phyloP scores from a whole-genome alignment of 2,113 vertebrate genomes.

The Tenrec ecaudatus region DNA sequence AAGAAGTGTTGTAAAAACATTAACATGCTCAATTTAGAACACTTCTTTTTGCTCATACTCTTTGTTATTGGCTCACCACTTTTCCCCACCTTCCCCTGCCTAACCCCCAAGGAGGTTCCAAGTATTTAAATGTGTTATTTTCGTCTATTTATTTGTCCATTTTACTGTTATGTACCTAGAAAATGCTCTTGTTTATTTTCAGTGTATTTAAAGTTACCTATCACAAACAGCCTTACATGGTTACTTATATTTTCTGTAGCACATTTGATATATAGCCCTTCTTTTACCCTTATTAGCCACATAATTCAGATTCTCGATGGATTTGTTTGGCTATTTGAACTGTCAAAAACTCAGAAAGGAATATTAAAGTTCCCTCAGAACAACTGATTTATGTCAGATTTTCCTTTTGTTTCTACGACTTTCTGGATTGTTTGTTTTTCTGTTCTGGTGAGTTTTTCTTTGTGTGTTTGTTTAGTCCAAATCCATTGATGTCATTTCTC shows the following conservation, averaged over 20 bases:
- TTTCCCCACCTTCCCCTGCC: too few relatives aligned
- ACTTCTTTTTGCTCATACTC: too few relatives aligned
- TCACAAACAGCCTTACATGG: background rate
- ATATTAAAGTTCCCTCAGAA: background rate
- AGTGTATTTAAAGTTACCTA: background rate
- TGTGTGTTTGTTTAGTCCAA: background rate
- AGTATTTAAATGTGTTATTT: too few relatives aligned
- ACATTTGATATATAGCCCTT: background rate
- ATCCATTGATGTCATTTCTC: background rate
- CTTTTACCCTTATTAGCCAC: background rate
- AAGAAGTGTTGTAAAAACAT: too few relatives aligned
- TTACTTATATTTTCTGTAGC: background rate
- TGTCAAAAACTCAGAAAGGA: background rate
- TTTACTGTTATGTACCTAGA: background rate
- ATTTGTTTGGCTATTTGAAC: background rate
- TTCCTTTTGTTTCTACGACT: background rate
- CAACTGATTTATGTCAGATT: background rate
- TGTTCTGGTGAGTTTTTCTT: background rate
- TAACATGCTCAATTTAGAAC: too few relatives aligned
- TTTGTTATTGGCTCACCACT: too few relatives aligned
- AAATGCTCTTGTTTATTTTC: background rate
- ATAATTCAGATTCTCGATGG: background rate
- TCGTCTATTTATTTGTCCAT: background rate
- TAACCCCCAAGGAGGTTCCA: too few relatives aligned
- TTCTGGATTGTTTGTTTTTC: background rate